Base-by-base conservation (phyloP, 2,888 invertebrate genomes). In the Drosophila trichaetosa region DNA sequence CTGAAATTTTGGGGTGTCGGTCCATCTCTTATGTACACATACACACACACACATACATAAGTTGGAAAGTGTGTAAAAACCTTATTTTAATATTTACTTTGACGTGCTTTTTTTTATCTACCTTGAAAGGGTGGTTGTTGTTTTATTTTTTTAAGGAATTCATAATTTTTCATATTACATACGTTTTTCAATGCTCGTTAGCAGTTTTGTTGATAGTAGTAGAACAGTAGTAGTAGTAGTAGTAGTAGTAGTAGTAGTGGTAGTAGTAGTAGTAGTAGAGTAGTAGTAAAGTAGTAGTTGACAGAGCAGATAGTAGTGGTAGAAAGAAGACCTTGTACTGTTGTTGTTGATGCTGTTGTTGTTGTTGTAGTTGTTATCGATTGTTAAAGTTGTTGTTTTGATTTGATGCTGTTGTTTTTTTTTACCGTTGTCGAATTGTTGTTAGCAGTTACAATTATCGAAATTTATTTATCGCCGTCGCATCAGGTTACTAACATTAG, bases 131-230 rank as follows among this genome's bases (percentile, higher is more conserved):
- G 46, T 65, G 40, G 49, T 36, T 61, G 52, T 49, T 48, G 57
- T 33, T 27, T 49, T 61, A n/a, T n/a, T n/a, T 52, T 31, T 60
- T 36, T 57, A 61, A 67, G 16, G 13, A 53, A 72, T 70, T 69
- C 24, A 72, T 67, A 62, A 72, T 67, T 69, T 38, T 8, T 29
- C 7, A 71, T 68, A 62, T 83, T 83, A 83, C 83, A 88, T 83
- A 88, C 83, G 81, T 88, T 88, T 83, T 21, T 46, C 42, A 80
- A 88, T 70, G 66, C 74, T 81, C 59, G 51, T 79, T 63, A 69
- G 69, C 84, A 82, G 70, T 87, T 69, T 70, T 80, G 80, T 61
- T 73, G 70, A 70, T 75, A 66, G 64, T 81, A 62, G 63, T 63
- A 68, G 46, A 34, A 21, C n/a, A n/a, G n/a, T n/a, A n/a, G n/a